phyloP scores from a whole-genome alignment of 2,888 invertebrate genomes.

The Strigamia transsilvanica region DNA sequence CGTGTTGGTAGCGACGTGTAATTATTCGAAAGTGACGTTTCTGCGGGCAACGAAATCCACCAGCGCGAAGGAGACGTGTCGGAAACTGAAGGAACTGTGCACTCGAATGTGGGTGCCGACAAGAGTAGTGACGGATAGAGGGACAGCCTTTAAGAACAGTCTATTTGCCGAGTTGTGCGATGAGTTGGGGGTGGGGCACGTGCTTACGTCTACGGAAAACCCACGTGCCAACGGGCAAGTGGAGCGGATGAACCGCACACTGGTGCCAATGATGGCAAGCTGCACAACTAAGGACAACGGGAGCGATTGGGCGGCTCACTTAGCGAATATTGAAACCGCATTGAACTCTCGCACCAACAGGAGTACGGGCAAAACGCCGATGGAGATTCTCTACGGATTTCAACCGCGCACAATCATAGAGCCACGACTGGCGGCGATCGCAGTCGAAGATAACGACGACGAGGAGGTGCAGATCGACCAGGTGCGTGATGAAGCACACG shows the following conservation, averaged over 20 bases:
- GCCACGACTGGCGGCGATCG: not conserved
- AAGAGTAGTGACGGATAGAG: constrained; percentile 19
- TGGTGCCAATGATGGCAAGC: too few relatives aligned
- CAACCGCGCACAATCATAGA: too few relatives aligned
- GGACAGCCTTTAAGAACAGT: constrained; percentile 31
- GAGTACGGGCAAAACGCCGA: too few relatives aligned
- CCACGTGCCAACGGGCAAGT: too few relatives aligned
- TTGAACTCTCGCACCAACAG: too few relatives aligned
- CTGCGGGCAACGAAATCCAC: not conserved
- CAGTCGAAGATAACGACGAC: not conserved
- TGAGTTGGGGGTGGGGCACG: too few relatives aligned
- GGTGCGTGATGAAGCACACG: not conserved
- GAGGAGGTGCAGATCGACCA: not conserved
- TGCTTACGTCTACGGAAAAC: too few relatives aligned
- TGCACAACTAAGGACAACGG: not conserved
- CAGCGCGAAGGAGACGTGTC: not conserved
- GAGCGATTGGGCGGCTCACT: too few relatives aligned
- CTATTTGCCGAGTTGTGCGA: not conserved
- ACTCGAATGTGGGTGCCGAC: constrained; percentile 50
- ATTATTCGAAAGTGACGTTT: constrained; percentile 7
- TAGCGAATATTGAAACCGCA: too few relatives aligned
- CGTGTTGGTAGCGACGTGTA: constrained; percentile 3
- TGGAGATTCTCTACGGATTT: too few relatives aligned
- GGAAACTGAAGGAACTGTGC: not conserved
- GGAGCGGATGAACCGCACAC: too few relatives aligned